Evolutionary conservation across 2,797 vertebrate species (phyloP), one percentile per base, ranked within the genome.

Genomic region (Eutrigla gurnardus): DNA sequence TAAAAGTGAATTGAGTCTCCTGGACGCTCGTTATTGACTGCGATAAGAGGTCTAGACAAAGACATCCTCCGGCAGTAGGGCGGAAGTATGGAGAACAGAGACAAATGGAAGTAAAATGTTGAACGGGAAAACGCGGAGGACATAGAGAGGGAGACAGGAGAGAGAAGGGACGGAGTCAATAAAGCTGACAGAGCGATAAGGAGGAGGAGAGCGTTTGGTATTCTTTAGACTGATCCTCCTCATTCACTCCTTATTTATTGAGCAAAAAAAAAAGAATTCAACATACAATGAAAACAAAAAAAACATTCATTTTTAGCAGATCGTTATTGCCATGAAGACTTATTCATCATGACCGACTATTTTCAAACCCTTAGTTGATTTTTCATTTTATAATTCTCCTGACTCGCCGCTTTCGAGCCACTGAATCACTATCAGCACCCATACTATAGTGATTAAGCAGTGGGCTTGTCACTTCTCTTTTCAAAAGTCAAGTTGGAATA

Each of bases 31-130:
- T 81, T 83, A 85, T 71, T 74, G 53, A 75, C 64, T 86, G 82
- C 81, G 88, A 86, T 80, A 80, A 79, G 73, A 88, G 1, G 47
- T 82, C 79, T 77, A 87, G 73, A 82, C 75, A 1, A 63, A 77
- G 65, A 72, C 52, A 18, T 81, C 70, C 61, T 62, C 50, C 4
- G 82, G 72, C 60, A 50, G 50, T 35, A 66, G 17, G 58, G 46
- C 11, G 46, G 64, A 73, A 66, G 55, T 49, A 63, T 17, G 25
- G 18, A 15, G 52, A 43, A 59, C 35, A 66, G 36, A 70, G 32
- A 45, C n/a, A 11, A 6, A 65, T 4, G 45, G 14, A 45, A 18
- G 25, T 25, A 25, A 25, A 40, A 33, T 10, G 18, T 32, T 3
- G 49, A 10, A 17, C n/a, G 43, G 35, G 17, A 2, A 49, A 57